Conservation (phyloP, 2,113 vertebrate genomes). For the Corvus cornix region DNA sequence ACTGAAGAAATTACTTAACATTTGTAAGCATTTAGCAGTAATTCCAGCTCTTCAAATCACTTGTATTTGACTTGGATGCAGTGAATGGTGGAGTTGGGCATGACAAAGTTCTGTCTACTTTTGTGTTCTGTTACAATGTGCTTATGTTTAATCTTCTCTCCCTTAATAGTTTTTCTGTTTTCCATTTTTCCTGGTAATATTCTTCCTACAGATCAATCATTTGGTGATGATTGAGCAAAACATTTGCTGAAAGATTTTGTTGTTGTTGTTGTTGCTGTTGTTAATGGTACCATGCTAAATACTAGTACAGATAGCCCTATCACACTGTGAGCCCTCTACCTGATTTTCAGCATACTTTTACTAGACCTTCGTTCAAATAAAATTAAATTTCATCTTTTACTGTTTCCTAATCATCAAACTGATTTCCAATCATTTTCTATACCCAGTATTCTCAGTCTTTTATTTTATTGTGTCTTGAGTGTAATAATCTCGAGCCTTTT, state of each 20-base stretch:
- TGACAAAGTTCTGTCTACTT: not conserved
- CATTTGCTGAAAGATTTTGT: not conserved
- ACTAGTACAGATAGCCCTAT: not conserved
- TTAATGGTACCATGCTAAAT: not conserved
- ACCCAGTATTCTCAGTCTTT: not conserved
- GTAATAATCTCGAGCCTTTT: not conserved
- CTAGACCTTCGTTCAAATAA: not conserved
- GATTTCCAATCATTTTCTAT: not conserved
- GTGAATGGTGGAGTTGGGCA: not conserved
- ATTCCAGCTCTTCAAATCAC: not conserved
- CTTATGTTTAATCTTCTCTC: not conserved
- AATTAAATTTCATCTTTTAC: not conserved
- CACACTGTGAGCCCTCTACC: not conserved
- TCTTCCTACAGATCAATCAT: not conserved
- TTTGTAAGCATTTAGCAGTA: not conserved
- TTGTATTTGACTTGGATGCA: not conserved
- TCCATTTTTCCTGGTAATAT: not conserved
- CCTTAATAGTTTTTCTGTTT: not conserved
- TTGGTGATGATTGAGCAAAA: not conserved
- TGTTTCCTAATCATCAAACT: not conserved
- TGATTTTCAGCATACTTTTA: not conserved
- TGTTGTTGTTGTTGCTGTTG: not conserved
- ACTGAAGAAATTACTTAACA: not conserved
- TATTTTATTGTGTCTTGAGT: not conserved
- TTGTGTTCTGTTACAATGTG: not conserved